Conservation (phyloP, 2,888 invertebrate species). For the Rhagonycha lutea region DNA sequence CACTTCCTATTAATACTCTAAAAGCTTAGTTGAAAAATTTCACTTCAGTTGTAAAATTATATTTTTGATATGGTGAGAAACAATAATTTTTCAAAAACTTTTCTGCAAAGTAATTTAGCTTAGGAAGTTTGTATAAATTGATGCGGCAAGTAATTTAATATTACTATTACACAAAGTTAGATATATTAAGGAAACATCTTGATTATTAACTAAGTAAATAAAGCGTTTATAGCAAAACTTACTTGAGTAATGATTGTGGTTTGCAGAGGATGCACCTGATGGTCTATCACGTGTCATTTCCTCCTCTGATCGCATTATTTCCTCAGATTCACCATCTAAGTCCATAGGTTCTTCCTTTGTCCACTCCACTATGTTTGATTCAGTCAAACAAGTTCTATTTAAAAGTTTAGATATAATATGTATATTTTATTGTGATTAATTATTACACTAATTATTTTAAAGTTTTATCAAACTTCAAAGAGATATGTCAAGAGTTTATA, state of each 20-base stretch:
- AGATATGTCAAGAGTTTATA: neutral
- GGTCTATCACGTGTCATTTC: conserved; percentile 45
- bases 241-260: conserved; percentile 47
- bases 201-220: neutral
- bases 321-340: conserved; percentile 39
- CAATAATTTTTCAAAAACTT: neutral
- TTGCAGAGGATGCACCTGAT: conserved; percentile 39
- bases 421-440: neutral
- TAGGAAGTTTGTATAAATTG: neutral
- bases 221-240: conserved; percentile 30
- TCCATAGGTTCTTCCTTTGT: conserved; percentile 38
- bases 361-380: conserved; percentile 36
- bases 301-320: conserved; percentile 47
- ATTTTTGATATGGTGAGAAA: neutral
- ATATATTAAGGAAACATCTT: neutral
- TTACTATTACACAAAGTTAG: neutral
- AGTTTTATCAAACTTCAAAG: neutral
- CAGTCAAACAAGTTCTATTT: neutral
- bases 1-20: neutral
- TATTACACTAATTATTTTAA: neutral
- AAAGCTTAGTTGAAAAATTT: too few species aligned
- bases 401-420: neutral
- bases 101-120: neutral
- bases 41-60: too few species aligned
- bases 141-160: neutral